Base-by-base conservation (phyloP, 2,888 invertebrate species). In the Drosophila recens region DNA sequence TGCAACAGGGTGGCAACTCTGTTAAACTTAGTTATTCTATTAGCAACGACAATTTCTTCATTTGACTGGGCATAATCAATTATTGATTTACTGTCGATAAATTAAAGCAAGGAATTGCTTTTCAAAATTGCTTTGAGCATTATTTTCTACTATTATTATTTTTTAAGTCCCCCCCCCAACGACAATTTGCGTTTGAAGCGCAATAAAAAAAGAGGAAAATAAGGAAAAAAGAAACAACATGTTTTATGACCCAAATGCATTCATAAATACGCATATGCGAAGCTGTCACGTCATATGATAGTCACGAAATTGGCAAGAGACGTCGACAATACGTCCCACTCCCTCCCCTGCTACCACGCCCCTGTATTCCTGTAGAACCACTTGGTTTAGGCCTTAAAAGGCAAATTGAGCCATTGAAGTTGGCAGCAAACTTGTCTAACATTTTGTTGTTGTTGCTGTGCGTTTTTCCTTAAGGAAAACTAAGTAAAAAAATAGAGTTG, bases 271-370 rank as follows among this genome's bases (percentile, higher is more conserved):
- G 43, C 49, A 86, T 82, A 88, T 89, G 85, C 80, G 80, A 77
- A 76, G 82, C 91, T 89, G 89, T 91, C 91, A 91, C 90, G 91
- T 90, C 90, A 91, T 90, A 89, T 87, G 90, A 89, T 91, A 91
- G 91, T 91, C 90, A 90, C 82, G 74, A 81, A 80, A 82, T 70
- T 70, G 49, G 61, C 54, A 45, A 69, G 51, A 65, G 53, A 56
- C 63, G 56, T 56, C 11, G 36, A 20, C 30, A 56, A 17, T 15
- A 0, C 17, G n/a, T 1, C 17, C 17, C 17, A 17, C 17, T 17
- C 10, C n/a, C 5, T 23, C 33, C 20, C 30, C 27, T 4, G 5
- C 27, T 27, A 36, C 38, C 17, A n/a, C 27, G 15, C 0, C 1
- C 23, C 27, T 27, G 27, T 27, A 5, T 13, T 13, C 17, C 52